Percentiles rank a stretch among this genome's conserved stretches.
Evolutionary conservation across 2,113 vertebrate genomes (phyloP).

Genomic region (Columba livia): DNA sequence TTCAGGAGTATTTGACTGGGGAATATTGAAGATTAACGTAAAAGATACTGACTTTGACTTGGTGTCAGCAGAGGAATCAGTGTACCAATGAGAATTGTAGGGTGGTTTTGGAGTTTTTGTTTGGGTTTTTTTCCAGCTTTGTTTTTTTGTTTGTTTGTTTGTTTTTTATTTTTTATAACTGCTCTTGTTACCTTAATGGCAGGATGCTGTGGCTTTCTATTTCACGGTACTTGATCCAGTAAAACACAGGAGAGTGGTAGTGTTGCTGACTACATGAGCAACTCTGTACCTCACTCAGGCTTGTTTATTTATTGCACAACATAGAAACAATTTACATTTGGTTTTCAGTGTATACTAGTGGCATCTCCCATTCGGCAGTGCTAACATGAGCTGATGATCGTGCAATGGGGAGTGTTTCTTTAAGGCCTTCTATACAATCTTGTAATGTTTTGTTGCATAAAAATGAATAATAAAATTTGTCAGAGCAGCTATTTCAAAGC

Average conservation of each 20-base stretch:
- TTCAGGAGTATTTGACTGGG: neutral
- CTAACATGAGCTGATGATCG: neutral
- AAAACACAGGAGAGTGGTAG: neutral
- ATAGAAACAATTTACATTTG: neutral
- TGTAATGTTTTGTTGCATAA: neutral
- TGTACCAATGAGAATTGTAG: neutral
- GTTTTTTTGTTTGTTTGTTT: no score
- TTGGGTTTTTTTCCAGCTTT: neutral
- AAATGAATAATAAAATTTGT: neutral
- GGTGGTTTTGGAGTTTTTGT: neutral
- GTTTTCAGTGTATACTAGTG: neutral
- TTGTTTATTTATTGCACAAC: neutral
- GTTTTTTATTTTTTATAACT: neutral
- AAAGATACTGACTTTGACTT: neutral
- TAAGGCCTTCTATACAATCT: neutral
- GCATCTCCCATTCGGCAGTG: neutral
- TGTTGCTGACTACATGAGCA: neutral
- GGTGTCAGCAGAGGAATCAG: neutral
- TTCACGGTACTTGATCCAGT: fast-evolving
- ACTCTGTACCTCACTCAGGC: neutral
- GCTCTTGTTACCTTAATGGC: neutral
- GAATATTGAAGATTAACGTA: neutral
- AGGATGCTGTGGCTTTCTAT: neutral
- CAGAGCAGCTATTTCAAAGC: neutral
- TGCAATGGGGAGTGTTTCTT: neutral